Evolutionary conservation across 2,888 invertebrate genomes (phyloP).

Genomic region (Abrostola tripartita): DNA sequence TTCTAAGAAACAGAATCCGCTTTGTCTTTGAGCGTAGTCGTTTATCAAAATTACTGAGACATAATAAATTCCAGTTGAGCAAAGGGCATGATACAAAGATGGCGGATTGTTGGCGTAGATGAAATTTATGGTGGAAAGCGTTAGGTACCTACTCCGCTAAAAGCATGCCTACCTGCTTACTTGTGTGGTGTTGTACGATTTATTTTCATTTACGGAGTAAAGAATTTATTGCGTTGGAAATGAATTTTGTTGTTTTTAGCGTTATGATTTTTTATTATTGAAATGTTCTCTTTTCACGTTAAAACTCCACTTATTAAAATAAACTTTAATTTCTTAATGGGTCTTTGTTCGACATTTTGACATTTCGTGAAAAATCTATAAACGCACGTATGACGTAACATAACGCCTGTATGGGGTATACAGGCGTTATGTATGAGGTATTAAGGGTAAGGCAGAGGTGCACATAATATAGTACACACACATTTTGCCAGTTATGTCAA

Average conservation of each 20-base stretch:
- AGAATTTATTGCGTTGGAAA: neutral
- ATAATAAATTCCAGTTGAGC: slow-evolving; percentile 54
- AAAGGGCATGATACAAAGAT: slow-evolving; percentile 38
- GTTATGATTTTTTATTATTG: too few relatives aligned
- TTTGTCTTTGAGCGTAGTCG: slow-evolving; percentile 51
- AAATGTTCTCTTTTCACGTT: too few relatives aligned
- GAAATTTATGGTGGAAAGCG: slow-evolving; percentile 41
- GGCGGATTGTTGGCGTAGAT: slow-evolving; percentile 33
- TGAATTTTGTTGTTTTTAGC: neutral
- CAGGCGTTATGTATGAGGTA: too few relatives aligned
- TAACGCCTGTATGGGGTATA: too few relatives aligned
- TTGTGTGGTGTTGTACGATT: slow-evolving; percentile 13
- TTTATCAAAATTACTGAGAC: slow-evolving; percentile 57
- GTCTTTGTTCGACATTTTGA: too few relatives aligned
- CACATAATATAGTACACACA: too few relatives aligned
- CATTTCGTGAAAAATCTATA: too few relatives aligned
- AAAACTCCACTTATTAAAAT: too few relatives aligned
- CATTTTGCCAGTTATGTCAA: too few relatives aligned
- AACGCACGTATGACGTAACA: too few relatives aligned
- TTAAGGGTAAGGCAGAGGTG: too few relatives aligned
- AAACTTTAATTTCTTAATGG: too few relatives aligned
- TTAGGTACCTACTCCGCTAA: slow-evolving; percentile 23
- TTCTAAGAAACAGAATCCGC: slow-evolving; percentile 39
- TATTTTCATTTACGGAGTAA: slow-evolving; percentile 6
- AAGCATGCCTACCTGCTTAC: slow-evolving; percentile 20